Conservation (phyloP, 1,140 invertebrate species). For the Micrasema minimum region DNA sequence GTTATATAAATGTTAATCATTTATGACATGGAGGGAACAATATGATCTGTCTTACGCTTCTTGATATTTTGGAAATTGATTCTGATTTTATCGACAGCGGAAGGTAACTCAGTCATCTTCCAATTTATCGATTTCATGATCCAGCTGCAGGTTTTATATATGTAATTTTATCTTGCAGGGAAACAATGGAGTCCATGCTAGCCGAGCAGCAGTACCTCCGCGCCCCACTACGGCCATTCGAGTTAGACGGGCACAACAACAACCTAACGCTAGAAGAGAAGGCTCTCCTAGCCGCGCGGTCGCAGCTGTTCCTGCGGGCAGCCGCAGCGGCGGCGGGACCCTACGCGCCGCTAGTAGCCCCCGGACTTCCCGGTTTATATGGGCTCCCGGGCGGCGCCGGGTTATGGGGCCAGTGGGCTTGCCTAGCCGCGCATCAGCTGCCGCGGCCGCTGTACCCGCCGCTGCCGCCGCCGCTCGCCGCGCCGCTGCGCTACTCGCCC, state of each 20-base stretch:
- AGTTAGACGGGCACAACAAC: slow-evolving; percentile 76
- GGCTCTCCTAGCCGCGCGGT: slow-evolving; percentile 75
- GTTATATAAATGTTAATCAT: too few species aligned
- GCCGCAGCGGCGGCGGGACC: slow-evolving; percentile 72
- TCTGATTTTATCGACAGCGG: too few species aligned
- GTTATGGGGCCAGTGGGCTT: slow-evolving; percentile 73
- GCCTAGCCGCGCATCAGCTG: slow-evolving; percentile 69
- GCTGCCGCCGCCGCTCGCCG: slow-evolving; percentile 57
- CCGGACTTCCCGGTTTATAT: slow-evolving; percentile 62
- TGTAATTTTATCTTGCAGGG: slow-evolving; percentile 68
- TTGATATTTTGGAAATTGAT: too few species aligned
- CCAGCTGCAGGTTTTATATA: too few species aligned
- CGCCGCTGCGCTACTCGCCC: slow-evolving; percentile 70
- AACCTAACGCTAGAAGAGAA: slow-evolving; percentile 82
- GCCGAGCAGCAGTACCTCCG: slow-evolving; percentile 80
- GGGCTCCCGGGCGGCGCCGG: slow-evolving; percentile 60
- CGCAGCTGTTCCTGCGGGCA: slow-evolving; percentile 74
- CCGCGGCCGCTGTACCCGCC: slow-evolving; percentile 67
- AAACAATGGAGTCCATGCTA: slow-evolving; percentile 85
- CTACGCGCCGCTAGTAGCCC: slow-evolving; percentile 66
- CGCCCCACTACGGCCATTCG: slow-evolving; percentile 78
- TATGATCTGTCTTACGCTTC: too few species aligned
- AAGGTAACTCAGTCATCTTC: too few species aligned
- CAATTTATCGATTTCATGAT: too few species aligned
- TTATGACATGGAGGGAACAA: too few species aligned